A percentile compares a stretch with the other conserved stretches of the same genome.
Conservation (phyloP, 2,113 vertebrate genomes). For the Brachyistius frenatus region DNA sequence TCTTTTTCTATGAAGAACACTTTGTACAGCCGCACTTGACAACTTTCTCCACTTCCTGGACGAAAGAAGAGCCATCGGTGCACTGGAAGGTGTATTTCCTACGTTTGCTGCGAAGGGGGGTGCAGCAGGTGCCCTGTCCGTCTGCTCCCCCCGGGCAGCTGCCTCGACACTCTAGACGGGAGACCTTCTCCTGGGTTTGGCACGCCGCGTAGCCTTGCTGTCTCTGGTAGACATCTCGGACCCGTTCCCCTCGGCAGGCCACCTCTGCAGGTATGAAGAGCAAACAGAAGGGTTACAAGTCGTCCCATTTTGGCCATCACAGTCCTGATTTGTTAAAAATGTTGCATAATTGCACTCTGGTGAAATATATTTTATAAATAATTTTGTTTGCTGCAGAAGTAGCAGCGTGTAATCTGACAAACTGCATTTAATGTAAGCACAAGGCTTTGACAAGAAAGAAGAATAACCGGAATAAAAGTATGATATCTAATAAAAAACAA, state of each 20-base stretch:
- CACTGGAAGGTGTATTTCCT: constrained; percentile 99
- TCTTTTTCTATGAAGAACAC: constrained; percentile 89
- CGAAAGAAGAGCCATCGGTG: constrained; percentile 97
- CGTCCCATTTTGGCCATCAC: not conserved
- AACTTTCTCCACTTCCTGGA: constrained; percentile 98
- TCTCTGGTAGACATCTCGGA: constrained; percentile 98
- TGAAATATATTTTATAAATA: too few relatives aligned
- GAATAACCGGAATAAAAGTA: too few relatives aligned
- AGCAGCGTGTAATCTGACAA: too few relatives aligned
- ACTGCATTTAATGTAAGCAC: too few relatives aligned
- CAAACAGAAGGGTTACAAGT: not conserved
- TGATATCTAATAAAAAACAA: too few relatives aligned
- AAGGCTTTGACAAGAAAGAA: not conserved
- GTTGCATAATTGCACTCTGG: too few relatives aligned
- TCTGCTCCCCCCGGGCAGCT: constrained; percentile 85
- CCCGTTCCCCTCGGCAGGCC: constrained; percentile 97
- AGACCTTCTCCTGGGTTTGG: constrained; percentile 99
- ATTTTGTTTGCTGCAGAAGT: too few relatives aligned
- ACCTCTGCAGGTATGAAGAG: constrained; percentile 86
- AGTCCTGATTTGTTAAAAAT: too few relatives aligned
- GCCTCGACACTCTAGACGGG: constrained; percentile 94
- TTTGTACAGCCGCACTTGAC: constrained; percentile 96
- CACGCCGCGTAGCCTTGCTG: constrained; percentile 99
- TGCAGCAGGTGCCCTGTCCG: constrained; percentile 89
- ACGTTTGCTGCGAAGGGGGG: constrained; percentile 93